Conservation (phyloP, 2,113 vertebrate species). For the Nematolebias whitei region DNA sequence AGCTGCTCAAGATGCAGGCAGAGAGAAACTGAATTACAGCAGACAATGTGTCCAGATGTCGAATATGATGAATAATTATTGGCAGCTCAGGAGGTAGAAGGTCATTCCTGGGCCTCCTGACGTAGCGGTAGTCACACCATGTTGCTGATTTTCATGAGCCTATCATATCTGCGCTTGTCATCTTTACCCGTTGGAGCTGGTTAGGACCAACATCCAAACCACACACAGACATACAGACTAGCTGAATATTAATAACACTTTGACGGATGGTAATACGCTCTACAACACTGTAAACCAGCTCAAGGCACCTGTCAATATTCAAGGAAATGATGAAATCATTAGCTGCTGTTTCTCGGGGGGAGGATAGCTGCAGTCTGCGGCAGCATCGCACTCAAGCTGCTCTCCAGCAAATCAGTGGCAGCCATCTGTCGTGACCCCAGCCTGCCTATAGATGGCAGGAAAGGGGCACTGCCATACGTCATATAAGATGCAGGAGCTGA, state of each 20-base stretch:
- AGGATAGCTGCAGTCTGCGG: slow-evolving; percentile 28
- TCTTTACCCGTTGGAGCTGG: slow-evolving; percentile 21
- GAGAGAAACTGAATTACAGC: slow-evolving; percentile 3
- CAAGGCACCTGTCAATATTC: slow-evolving; percentile 50
- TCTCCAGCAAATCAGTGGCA: slow-evolving; percentile 11
- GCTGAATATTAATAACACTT: slow-evolving; percentile 22
- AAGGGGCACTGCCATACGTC: slow-evolving; percentile 35
- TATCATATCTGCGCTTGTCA: slow-evolving; percentile 30
- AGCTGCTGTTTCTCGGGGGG: slow-evolving; percentile 17
- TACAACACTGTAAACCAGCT: slow-evolving; percentile 40
- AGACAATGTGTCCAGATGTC: slow-evolving; percentile 5
- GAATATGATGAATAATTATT: slow-evolving; percentile 49
- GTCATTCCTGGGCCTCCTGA: slow-evolving; percentile 42
- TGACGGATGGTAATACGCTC: slow-evolving; percentile 55
- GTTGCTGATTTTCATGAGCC: slow-evolving; percentile 40
- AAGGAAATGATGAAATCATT: slow-evolving; percentile 63
- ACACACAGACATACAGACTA: background rate
- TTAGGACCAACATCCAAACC: slow-evolving; percentile 28
- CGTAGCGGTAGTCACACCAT: slow-evolving; percentile 20
- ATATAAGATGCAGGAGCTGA: background rate
- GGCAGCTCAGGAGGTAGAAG: slow-evolving; percentile 37
- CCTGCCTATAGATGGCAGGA: slow-evolving; percentile 62
- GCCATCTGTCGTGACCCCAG: slow-evolving; percentile 5
- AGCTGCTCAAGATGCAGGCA: slow-evolving; percentile 8
- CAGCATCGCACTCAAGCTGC: slow-evolving; percentile 5